Evolutionary conservation across 2,888 invertebrate genomes (phyloP).

Genomic region (Pyrocoelia pectoralis): DNA sequence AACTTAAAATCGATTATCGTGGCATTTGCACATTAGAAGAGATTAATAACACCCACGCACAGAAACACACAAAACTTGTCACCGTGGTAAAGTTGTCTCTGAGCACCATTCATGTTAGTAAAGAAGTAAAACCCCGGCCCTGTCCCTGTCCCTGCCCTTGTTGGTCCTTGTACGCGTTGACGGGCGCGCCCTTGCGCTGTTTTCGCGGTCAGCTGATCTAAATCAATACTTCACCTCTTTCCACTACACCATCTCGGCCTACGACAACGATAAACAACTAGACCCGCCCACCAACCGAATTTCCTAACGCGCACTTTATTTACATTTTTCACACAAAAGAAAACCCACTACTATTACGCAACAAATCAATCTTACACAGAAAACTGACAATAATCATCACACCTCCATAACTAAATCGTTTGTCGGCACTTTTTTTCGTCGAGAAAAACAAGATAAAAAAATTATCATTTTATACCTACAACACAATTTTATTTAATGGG

Average conservation of each 20-base stretch:
- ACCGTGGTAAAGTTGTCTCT: too few species aligned
- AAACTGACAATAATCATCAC: neutral
- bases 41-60: neutral
- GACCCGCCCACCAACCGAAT: conserved; percentile 36
- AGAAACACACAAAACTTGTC: neutral
- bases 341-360: neutral
- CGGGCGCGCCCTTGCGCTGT: conserved; percentile 44
- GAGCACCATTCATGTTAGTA: conserved; percentile 25
- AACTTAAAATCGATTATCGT: neutral
- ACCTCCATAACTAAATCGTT: too few species aligned
- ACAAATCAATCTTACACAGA: neutral
- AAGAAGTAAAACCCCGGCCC: conserved; percentile 13
- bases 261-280: conserved; percentile 46
- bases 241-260: conserved; percentile 42
- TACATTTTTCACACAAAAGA: conserved; percentile 17
- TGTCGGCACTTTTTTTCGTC: too few species aligned
- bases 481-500: too few species aligned
- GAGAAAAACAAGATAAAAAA: too few species aligned
- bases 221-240: conserved; percentile 43
- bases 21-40: neutral
- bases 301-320: conserved; percentile 34
- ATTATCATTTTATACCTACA: too few species aligned
- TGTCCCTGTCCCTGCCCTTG: conserved; percentile 32
- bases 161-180: conserved; percentile 29
- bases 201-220: conserved; percentile 48